Percentiles rank a stretch among this genome's conserved stretches.
Conservation (phyloP, 2,113 vertebrate genomes). For the Peromyscus leucopus region DNA sequence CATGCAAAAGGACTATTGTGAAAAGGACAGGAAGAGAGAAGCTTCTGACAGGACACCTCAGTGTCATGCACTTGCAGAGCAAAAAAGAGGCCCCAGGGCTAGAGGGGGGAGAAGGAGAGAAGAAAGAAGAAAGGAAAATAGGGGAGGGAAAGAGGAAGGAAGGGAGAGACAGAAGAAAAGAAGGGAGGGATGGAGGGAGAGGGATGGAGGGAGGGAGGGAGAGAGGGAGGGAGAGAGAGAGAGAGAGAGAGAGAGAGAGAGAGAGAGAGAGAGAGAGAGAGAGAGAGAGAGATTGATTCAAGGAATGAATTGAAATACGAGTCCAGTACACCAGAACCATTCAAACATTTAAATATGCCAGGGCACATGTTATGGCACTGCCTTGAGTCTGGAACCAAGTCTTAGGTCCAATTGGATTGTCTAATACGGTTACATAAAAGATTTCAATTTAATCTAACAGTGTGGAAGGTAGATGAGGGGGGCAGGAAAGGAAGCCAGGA, state of each 20-base stretch:
- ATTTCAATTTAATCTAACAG: slow-evolving; percentile 14
- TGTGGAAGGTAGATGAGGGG: not conserved
- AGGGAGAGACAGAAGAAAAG: not conserved
- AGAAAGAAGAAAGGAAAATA: not conserved
- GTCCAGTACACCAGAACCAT: not conserved
- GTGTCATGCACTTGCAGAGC: not conserved
- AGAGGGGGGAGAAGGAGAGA: too few species aligned
- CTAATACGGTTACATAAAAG: not conserved
- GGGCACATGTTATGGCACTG: not conserved
- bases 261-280: not conserved
- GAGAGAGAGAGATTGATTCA: not conserved
- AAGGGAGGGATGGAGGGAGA: not conserved
- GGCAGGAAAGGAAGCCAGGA: not conserved
- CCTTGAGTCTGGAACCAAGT: not conserved
- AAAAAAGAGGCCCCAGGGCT: not conserved
- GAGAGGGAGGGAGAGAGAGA: not conserved
- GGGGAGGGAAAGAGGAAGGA: not conserved
- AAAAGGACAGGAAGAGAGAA: not conserved
- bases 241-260: not conserved
- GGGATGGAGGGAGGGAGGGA: not conserved
- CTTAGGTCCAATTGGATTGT: not conserved
- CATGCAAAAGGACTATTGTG: not conserved
- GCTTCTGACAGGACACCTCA: not conserved
- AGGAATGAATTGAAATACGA: not conserved
- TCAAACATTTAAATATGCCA: not conserved